Conservation (phyloP, 2,113 vertebrate genomes). For the Gymnorhina tibicen region DNA sequence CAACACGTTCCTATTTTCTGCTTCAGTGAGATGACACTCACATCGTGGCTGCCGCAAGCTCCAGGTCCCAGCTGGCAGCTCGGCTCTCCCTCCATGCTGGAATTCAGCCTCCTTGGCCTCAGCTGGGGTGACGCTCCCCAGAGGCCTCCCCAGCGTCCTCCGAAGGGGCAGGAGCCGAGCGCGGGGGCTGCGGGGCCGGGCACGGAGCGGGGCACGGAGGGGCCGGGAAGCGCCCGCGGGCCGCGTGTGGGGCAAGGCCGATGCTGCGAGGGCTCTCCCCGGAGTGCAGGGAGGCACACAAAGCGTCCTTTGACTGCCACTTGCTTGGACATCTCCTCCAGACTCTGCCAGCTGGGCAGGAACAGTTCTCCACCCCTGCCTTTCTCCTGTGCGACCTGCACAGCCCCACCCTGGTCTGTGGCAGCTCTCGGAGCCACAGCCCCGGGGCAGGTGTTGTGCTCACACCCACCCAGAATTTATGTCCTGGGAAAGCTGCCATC, state of each 20-base stretch:
- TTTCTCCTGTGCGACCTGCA: not conserved
- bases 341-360: not conserved
- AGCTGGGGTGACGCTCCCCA: not conserved
- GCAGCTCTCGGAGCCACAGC: not conserved
- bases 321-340: not conserved
- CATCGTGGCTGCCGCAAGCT: not conserved
- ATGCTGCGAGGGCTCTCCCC: not conserved
- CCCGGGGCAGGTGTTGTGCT: not conserved
- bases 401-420: not conserved
- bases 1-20: constrained; percentile 34
- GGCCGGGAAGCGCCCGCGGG: accelerated
- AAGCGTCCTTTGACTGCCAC: not conserved
- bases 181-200: accelerated
- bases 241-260: not conserved
- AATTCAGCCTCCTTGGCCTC: not conserved
- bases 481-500: not conserved
- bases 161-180: not conserved
- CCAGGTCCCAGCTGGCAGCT: not conserved
- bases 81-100: not conserved
- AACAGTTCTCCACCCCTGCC: not conserved
- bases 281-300: not conserved
- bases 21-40: not conserved
- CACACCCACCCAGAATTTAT: not conserved
- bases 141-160: not conserved
- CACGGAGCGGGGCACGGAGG: not conserved